Evolutionary conservation across 1,140 invertebrate genomes (phyloP).

Genomic region (Chironomus striatipennis): DNA sequence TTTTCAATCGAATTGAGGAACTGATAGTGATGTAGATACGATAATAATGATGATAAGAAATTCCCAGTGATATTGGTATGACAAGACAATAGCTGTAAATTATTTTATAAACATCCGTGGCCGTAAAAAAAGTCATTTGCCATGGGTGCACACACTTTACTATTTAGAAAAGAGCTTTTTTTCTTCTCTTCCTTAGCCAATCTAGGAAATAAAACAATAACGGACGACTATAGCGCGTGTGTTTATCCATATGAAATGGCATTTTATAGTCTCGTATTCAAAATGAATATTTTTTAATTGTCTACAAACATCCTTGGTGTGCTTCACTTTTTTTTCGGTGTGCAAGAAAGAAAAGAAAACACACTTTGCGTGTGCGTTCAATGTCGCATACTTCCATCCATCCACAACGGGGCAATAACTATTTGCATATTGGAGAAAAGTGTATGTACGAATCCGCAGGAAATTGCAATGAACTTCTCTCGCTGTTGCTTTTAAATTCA

Average conservation of each 20-base stretch:
- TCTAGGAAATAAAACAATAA: neutral
- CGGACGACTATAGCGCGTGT: neutral
- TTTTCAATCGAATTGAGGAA: too few relatives aligned
- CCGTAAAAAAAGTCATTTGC: neutral
- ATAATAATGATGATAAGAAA: neutral
- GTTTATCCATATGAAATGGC: neutral
- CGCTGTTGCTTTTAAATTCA: neutral
- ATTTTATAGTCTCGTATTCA: neutral
- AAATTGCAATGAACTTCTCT: neutral
- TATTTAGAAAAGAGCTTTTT: too few relatives aligned
- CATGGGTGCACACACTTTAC: neutral
- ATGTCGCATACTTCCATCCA: neutral
- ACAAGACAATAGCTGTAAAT: neutral
- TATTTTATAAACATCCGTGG: too few relatives aligned
- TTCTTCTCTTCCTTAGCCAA: neutral
- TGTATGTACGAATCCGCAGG: conserved; percentile 10
- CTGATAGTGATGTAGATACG: neutral
- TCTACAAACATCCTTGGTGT: neutral
- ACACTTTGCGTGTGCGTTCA: neutral
- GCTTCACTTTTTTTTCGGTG: neutral
- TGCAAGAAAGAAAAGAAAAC: neutral
- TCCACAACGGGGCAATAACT: neutral
- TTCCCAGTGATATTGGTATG: neutral
- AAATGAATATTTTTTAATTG: conserved; percentile 4
- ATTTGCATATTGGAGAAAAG: too few relatives aligned